Evolutionary conservation across 2,888 invertebrate species (phyloP).

Genomic region (Melanotus villosus): DNA sequence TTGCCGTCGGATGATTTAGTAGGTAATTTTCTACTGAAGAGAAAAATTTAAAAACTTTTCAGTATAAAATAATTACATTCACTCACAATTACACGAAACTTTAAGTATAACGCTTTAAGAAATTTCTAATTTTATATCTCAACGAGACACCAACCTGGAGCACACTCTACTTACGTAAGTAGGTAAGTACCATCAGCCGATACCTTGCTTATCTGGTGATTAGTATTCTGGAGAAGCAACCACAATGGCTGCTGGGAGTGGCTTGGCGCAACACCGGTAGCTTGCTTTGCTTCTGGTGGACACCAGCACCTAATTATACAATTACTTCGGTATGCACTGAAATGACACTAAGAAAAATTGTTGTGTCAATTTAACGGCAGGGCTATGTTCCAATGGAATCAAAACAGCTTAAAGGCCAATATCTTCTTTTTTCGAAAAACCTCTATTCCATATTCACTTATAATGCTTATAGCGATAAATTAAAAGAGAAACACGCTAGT

Average conservation of each 20-base stretch:
- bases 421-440: no score
- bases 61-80: no score
- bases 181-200: constrained; percentile 35
- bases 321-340: constrained; percentile 48
- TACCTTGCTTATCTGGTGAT: constrained; percentile 43
- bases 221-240: constrained; percentile 45
- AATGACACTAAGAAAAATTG: constrained; percentile 32
- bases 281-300: constrained; percentile 42
- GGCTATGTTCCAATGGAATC: not conserved
- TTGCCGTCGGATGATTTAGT: no score
- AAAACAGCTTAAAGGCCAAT: no score
- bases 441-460: no score
- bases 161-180: constrained; percentile 27
- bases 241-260: constrained; percentile 50
- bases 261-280: constrained; percentile 48
- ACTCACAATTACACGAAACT: no score
- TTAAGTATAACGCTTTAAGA: no score
- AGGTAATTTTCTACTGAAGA: no score
- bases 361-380: not conserved
- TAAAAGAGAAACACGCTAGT: no score
- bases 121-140: not conserved
- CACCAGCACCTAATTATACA: constrained; percentile 49
- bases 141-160: not conserved
- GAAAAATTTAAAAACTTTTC: no score
- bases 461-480: no score